A percentile compares a stretch with the other conserved stretches of the same genome.
Conservation (phyloP, 2,113 vertebrate genomes). For the Macquaria australasica region DNA sequence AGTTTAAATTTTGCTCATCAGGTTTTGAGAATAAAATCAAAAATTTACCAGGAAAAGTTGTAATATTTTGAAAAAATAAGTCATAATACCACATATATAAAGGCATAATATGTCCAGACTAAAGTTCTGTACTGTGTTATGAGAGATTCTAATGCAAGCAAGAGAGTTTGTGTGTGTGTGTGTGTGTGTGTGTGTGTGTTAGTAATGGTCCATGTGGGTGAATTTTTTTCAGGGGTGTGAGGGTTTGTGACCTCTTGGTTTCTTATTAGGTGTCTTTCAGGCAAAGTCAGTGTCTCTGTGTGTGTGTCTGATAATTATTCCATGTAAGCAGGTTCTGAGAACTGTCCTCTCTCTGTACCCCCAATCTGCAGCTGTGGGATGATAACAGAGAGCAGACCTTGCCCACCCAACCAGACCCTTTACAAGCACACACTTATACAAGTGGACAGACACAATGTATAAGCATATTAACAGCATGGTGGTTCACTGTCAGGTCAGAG, state of each 20-base stretch:
- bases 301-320: conserved; percentile 5
- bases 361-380: not conserved
- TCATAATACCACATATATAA: too few relatives aligned
- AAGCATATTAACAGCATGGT: not conserved
- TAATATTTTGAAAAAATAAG: too few relatives aligned
- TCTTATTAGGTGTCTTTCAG: not conserved
- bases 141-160: too few relatives aligned
- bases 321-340: not conserved
- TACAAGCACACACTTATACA: not conserved
- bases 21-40: too few relatives aligned
- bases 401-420: not conserved
- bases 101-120: too few relatives aligned
- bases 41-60: too few relatives aligned
- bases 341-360: not conserved
- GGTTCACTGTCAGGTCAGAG: too few relatives aligned
- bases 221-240: too few relatives aligned
- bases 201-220: too few relatives aligned
- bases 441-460: not conserved
- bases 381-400: conserved; percentile 10
- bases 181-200: too few relatives aligned
- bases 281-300: not conserved
- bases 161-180: too few relatives aligned
- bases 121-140: too few relatives aligned
- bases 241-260: not conserved
- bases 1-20: not conserved